phyloP scores from a whole-genome alignment of 2,113 vertebrate genomes.

The Pterophyllum scalare region DNA sequence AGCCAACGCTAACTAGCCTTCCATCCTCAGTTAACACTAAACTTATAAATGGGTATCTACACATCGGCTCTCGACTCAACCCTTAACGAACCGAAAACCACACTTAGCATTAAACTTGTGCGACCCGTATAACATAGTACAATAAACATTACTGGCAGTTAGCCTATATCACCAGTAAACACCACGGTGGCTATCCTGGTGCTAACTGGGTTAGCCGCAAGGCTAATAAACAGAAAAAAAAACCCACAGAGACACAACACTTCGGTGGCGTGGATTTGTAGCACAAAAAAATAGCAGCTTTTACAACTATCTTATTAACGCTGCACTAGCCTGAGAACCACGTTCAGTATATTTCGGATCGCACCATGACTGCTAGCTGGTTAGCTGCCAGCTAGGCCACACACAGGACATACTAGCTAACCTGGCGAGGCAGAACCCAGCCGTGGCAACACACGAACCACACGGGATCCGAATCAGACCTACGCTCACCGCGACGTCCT shows the following conservation, averaged over 20 bases:
- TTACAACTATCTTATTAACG: not conserved
- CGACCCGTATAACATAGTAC: not conserved
- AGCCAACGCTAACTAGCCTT: slow-evolving; percentile 44
- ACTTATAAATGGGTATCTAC: not conserved
- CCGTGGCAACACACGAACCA: slow-evolving; percentile 78
- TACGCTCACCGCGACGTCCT: slow-evolving; percentile 53
- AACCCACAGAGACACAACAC: slow-evolving; percentile 29
- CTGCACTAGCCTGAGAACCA: no score
- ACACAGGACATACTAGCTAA: slow-evolving; percentile 75
- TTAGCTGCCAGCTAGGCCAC: slow-evolving; percentile 79
- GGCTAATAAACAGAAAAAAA: slow-evolving; percentile 60
- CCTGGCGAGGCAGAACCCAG: slow-evolving; percentile 83
- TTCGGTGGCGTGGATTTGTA: slow-evolving; percentile 43
- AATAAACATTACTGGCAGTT: not conserved
- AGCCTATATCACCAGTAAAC: slow-evolving; percentile 60
- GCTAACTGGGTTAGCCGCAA: slow-evolving; percentile 64
- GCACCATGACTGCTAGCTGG: slow-evolving; percentile 56
- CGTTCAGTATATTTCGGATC: slow-evolving; percentile 10
- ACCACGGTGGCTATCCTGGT: slow-evolving; percentile 57
- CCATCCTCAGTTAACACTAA: not conserved
- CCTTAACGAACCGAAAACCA: not conserved
- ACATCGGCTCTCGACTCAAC: not conserved
- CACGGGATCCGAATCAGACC: slow-evolving; percentile 78
- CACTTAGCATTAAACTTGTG: not conserved
- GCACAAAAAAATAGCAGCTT: not conserved